phyloP scores from a whole-genome alignment of 1,140 invertebrate species.

The Holotrichia oblita region DNA sequence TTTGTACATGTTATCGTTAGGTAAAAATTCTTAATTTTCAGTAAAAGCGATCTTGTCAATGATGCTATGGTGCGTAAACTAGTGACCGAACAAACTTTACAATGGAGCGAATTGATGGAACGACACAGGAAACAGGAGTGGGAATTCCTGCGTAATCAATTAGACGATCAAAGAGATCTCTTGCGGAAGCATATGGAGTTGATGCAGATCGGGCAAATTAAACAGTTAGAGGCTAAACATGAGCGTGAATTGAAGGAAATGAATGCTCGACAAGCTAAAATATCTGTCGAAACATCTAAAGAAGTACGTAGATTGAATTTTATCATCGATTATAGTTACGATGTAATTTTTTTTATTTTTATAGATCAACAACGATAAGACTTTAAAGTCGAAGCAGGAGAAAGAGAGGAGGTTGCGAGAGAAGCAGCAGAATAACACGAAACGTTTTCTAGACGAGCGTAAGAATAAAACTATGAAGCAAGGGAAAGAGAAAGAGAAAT shows the following conservation, averaged over 20 bases:
- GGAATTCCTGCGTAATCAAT: constrained; percentile 82
- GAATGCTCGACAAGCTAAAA: constrained; percentile 93
- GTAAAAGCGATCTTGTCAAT: constrained; percentile 81
- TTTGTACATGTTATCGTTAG: background rate
- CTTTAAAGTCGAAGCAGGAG: constrained; percentile 96
- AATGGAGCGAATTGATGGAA: constrained; percentile 93
- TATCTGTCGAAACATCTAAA: constrained; percentile 96
- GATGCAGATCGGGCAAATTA: constrained; percentile 87
- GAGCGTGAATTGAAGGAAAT: constrained; percentile 96
- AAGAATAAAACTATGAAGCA: constrained; percentile 90
- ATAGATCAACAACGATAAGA: constrained; percentile 89
- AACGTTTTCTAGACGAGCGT: constrained; percentile 98
- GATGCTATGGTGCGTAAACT: constrained; percentile 82
- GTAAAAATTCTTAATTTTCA: constrained; percentile 60
- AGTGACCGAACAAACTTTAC: constrained; percentile 88
- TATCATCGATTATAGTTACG: background rate
- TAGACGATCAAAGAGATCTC: constrained; percentile 85
- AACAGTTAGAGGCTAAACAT: constrained; percentile 89
- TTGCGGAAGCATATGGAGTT: constrained; percentile 87
- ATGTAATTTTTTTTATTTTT: constrained; percentile 43
- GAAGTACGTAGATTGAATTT: constrained; percentile 69
- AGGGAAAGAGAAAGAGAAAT: constrained; percentile 91
- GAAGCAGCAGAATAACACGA: constrained; percentile 98
- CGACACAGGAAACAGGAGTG: constrained; percentile 93
- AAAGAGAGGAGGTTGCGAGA: constrained; percentile 93